Base-by-base conservation (phyloP, 2,113 vertebrate species). In the Dolichotis patagonum region DNA sequence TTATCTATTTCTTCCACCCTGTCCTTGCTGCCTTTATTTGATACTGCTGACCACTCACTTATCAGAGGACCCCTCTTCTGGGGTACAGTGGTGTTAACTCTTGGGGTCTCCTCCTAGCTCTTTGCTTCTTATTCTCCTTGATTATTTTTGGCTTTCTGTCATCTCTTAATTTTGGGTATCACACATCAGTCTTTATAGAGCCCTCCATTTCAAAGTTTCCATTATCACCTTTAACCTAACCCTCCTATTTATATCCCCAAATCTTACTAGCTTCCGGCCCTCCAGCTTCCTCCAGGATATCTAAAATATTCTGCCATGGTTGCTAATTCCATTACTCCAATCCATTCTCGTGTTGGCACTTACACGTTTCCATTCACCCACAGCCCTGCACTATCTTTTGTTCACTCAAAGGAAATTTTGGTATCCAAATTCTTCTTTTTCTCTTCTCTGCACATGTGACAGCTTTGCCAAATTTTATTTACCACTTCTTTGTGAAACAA, bases 401-500 rank as follows among this genome's bases (percentile, higher is more conserved):
- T 4, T 77, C 22, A 13, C 19, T 38, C 22, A 81, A 80, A 92
- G 88, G 22, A 82, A 94, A 75, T 46, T 30, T 65, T 26, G 60
- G 24, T 32, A 71, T 30, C 78, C 43, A 46, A 71, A 83, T 86
- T 62, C 60, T 41, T 80, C 41, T 78, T 87, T 54, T 54, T 49
- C 78, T 83, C 43, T 38, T 65, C 38, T 88, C 7, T 89, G 26
- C 35, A 49, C 22, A 41, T n/a, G 35, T 85, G 81, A 73, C 35
- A 54, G 20, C 46, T 73, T 95, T 85, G 41, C 35, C 85, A 92
- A 77, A 91, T 35, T 28, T 4, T 46, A 54, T 46, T 85, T 95
- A 54, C 75, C 12, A 88, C 80, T 94, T 96, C 46, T 85, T 84
- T 83, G 32, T 12, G 58, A 96, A 93, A 78, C 26, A 46, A 19